Evolutionary conservation across 1,140 invertebrate genomes (phyloP).

Genomic region (Cyclina sinensis): DNA sequence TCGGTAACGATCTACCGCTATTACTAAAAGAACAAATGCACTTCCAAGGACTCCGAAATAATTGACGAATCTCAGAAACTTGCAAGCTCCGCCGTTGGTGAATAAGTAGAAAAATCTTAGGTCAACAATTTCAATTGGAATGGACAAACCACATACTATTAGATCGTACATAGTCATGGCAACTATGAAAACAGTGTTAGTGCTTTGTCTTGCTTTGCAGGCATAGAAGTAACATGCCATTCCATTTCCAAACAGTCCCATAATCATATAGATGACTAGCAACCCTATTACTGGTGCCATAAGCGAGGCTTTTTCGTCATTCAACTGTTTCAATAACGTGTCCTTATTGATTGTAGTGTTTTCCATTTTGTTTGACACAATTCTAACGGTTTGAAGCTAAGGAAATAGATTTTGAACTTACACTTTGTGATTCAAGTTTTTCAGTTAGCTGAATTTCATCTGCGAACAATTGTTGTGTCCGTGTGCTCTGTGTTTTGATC

Average conservation of each 20-base stretch:
- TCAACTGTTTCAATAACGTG: slow-evolving; percentile 1
- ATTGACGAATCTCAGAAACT: slow-evolving; percentile 63
- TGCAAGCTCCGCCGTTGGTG: slow-evolving; percentile 46
- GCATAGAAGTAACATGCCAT: slow-evolving; percentile 69
- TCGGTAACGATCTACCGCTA: no score
- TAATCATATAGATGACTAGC: slow-evolving; percentile 61
- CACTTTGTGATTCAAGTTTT: no score
- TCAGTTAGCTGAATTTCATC: no score
- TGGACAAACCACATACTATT: slow-evolving; percentile 65
- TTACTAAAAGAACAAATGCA: no score
- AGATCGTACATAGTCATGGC: slow-evolving; percentile 74
- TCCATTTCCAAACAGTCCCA: slow-evolving; percentile 62
- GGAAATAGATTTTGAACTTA: no score
- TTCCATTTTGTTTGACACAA: neutral
- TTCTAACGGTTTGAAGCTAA: no score
- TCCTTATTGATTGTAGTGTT: neutral
- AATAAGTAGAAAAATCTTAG: no score
- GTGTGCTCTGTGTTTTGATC: no score
- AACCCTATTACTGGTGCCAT: slow-evolving; percentile 63
- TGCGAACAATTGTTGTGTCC: no score
- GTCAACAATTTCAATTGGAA: slow-evolving; percentile 76
- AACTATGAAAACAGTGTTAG: slow-evolving; percentile 71
- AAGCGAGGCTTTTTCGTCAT: slow-evolving; percentile 52
- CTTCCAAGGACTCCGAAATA: slow-evolving; percentile 65
- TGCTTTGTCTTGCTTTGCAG: neutral